Evolutionary conservation across 92 coral and sea anemone species (phyloP).

Genomic region (Montipora capitata): DNA sequence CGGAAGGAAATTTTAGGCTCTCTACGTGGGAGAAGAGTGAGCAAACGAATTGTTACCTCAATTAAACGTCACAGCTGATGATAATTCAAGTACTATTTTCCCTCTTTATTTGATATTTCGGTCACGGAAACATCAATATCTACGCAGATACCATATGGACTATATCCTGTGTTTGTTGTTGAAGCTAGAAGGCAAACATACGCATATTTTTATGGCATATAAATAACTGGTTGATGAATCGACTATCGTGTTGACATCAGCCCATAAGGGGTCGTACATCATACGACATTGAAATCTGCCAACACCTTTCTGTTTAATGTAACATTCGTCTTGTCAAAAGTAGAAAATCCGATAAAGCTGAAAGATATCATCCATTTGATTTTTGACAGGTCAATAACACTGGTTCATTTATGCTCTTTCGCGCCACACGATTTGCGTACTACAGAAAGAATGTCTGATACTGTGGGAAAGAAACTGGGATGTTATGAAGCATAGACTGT

Average conservation of each 20-base stretch:
- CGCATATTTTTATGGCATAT: neutral
- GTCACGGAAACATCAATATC: slow-evolving; percentile 9
- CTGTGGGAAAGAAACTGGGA: neutral
- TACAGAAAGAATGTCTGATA: neutral
- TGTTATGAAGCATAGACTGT: neutral
- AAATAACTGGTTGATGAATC: neutral
- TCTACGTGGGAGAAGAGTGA: too few relatives aligned
- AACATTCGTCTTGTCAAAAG: neutral
- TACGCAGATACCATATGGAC: neutral
- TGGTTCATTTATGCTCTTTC: neutral
- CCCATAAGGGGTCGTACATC: neutral
- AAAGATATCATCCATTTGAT: neutral
- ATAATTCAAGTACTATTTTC: neutral
- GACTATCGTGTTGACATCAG: neutral
- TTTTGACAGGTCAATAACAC: slow-evolving; percentile 7
- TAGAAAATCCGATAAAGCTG: too few relatives aligned
- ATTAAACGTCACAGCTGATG: neutral
- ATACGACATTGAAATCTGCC: too few relatives aligned
- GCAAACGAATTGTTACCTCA: too few relatives aligned
- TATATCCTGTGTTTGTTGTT: slow-evolving; percentile 11
- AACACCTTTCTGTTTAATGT: slow-evolving; percentile 7
- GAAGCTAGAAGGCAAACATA: neutral
- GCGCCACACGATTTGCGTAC: slow-evolving; percentile 5
- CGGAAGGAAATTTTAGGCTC: too few relatives aligned
- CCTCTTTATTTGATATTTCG: neutral